phyloP scores from a whole-genome alignment of 1,140 invertebrate species.

The Meteorus sp. region DNA sequence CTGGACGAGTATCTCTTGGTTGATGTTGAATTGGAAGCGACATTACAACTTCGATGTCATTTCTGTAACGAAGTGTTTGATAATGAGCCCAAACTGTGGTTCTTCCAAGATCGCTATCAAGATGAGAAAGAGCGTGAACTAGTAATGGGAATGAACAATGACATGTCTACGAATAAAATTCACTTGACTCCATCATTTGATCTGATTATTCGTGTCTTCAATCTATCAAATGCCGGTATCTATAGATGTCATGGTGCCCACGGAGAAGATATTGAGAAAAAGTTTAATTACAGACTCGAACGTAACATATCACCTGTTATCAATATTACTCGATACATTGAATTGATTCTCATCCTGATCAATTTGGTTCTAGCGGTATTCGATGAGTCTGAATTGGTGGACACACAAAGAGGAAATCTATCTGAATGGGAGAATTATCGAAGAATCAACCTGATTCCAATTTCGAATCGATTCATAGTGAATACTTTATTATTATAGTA shows the following conservation, averaged over 20 bases:
- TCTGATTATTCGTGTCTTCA: conserved; percentile 52
- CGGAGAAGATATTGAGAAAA: conserved; percentile 52
- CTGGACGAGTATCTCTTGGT: conserved; percentile 56
- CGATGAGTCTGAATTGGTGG: conserved; percentile 31
- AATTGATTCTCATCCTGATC: conserved; percentile 11
- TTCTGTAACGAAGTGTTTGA: conserved; percentile 54
- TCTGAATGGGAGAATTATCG: conserved; percentile 57
- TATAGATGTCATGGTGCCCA: conserved; percentile 59
- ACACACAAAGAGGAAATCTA: conserved; percentile 51
- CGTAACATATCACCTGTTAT: conserved; percentile 36
- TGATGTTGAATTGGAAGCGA: conserved; percentile 49
- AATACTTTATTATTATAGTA: conserved; percentile 19
- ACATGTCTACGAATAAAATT: conserved; percentile 51
- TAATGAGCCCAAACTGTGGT: conserved; percentile 58
- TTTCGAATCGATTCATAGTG: conserved; percentile 46
- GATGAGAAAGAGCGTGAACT: conserved; percentile 46
- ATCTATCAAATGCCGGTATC: conserved; percentile 50
- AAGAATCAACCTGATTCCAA: conserved; percentile 52
- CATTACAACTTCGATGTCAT: conserved; percentile 52
- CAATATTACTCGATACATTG: not conserved
- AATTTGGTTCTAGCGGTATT: conserved; percentile 40
- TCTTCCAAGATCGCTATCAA: conserved; percentile 51
- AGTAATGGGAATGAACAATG: conserved; percentile 57
- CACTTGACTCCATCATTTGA: conserved; percentile 51
- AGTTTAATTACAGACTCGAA: conserved; percentile 61